Percentiles rank a stretch among this genome's conserved stretches.
phyloP scores from a whole-genome alignment of 2,113 vertebrate species.

The Thinocorus orbignyianus region DNA sequence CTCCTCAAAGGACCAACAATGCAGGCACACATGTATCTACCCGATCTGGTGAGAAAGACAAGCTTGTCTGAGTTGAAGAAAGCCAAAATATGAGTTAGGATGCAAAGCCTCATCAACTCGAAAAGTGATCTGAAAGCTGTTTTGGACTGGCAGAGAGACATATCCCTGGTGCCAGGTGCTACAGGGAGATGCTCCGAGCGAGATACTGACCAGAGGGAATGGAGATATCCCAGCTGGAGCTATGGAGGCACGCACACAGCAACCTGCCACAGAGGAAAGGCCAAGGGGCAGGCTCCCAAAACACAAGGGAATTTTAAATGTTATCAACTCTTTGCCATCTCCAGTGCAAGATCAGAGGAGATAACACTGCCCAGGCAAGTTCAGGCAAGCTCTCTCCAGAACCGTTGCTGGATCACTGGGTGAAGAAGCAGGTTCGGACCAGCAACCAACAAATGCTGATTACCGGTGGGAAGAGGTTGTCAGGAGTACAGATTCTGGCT shows the following conservation, averaged over 20 bases:
- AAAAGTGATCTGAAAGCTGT: not conserved
- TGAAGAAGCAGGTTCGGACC: not conserved
- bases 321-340: not conserved
- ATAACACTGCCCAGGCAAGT: not conserved
- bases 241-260: rapidly evolving
- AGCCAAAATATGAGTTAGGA: not conserved
- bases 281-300: rapidly evolving
- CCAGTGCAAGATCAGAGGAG: not conserved
- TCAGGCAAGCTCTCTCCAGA: not conserved
- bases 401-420: rapidly evolving
- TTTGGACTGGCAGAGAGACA: not conserved
- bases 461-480: not conserved
- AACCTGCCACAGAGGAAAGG: rapidly evolving
- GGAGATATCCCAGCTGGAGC: not conserved
- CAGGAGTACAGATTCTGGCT: not conserved
- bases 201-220: not conserved
- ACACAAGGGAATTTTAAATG: not conserved
- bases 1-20: not conserved
- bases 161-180: not conserved
- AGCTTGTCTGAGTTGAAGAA: not conserved
- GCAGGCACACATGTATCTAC: rapidly evolving
- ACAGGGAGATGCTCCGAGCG: not conserved
- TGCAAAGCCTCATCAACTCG: not conserved
- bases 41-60: not conserved
- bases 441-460: not conserved